A percentile compares a stretch with the other conserved stretches of the same genome.
phyloP scores from a whole-genome alignment of 2,113 vertebrate genomes.

The Callipepla squamata region DNA sequence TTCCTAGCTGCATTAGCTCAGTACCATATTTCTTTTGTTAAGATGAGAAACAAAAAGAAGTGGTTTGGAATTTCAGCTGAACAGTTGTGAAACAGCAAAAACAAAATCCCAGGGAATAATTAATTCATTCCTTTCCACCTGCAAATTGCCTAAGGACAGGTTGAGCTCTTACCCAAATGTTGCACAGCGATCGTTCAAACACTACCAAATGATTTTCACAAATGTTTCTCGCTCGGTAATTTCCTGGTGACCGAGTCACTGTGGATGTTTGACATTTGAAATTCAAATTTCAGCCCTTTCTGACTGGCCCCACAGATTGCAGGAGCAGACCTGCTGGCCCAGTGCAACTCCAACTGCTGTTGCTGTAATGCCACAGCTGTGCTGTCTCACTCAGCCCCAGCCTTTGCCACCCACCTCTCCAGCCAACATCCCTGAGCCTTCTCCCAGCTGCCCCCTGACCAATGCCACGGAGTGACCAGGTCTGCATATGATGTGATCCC shows the following conservation, averaged over 20 bases:
- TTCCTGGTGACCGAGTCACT: conserved; percentile 14
- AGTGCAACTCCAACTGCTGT: background rate
- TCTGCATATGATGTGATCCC: background rate
- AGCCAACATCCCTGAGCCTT: background rate
- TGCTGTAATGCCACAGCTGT: background rate
- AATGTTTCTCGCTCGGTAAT: background rate
- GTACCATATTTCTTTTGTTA: conserved; percentile 1
- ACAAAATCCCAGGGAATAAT: background rate
- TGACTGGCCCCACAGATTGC: background rate
- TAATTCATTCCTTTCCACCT: conserved; percentile 28
- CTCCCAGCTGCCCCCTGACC: background rate
- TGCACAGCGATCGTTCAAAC: background rate
- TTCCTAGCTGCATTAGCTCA: background rate
- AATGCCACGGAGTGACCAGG: background rate
- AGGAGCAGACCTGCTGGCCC: background rate
- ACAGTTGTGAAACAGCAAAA: background rate
- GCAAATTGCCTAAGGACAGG: background rate
- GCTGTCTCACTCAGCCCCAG: background rate
- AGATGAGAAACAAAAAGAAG: background rate
- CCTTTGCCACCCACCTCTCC: background rate
- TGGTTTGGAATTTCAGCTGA: background rate
- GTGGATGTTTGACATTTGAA: background rate
- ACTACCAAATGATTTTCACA: background rate
- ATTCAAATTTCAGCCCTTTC: background rate
- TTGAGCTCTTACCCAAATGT: background rate